Evolutionary conservation across 2,888 invertebrate genomes (phyloP).

Genomic region (Cancer borealis): DNA sequence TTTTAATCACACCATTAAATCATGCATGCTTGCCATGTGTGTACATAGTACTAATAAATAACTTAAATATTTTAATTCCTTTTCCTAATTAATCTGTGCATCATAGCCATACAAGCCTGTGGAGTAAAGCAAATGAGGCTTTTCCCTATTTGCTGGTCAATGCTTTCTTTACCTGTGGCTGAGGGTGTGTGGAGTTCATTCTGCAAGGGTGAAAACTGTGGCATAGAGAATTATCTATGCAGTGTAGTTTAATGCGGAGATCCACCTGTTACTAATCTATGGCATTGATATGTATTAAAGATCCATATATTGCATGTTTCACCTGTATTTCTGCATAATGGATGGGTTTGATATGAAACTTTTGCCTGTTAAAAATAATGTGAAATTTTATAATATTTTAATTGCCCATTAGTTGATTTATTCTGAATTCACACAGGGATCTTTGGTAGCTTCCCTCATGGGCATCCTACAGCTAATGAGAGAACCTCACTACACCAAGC

Average conservation of each 20-base stretch:
- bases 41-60: conserved; percentile 23
- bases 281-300: not conserved
- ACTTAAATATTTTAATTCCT: not conserved
- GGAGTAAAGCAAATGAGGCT: not conserved
- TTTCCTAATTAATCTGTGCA: not conserved
- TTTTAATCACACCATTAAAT: not conserved
- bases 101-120: not conserved
- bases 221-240: not conserved
- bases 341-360: not conserved
- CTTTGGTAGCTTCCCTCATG: conserved; percentile 91
- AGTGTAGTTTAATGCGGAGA: not conserved
- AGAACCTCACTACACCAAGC: conserved; percentile 91
- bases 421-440: conserved; percentile 83
- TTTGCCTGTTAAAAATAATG: not conserved
- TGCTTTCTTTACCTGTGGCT: not conserved
- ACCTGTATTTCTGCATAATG: not conserved
- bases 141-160: not conserved
- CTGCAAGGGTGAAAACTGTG: not conserved
- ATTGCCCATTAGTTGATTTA: not conserved
- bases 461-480: conserved; percentile 92
- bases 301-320: conserved; percentile 14
- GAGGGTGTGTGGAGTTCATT: not conserved
- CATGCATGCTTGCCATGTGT: not conserved
- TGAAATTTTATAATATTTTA: not conserved
- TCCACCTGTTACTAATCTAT: not conserved